Percentiles rank a stretch among this genome's conserved stretches.
Conservation (phyloP, 2,888 invertebrate species). For the Catocala sponsa region DNA sequence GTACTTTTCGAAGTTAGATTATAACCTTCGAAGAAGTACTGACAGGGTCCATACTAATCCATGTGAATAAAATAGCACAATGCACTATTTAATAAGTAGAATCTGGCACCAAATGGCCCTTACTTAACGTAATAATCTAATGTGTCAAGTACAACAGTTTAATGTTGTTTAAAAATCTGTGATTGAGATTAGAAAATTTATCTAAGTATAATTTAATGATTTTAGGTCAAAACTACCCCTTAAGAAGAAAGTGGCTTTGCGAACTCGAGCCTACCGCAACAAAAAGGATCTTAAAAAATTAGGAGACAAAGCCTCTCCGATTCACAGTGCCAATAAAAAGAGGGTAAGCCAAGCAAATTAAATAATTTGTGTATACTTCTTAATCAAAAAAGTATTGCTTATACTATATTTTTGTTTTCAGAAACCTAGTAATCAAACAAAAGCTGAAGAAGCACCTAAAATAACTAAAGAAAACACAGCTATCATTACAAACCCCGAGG, state of each 20-base stretch:
- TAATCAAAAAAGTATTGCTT: neutral
- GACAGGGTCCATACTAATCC: no score
- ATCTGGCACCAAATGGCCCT: no score
- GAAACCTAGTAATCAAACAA: constrained; percentile 75
- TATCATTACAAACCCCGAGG: constrained; percentile 82
- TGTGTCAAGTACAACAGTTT: no score
- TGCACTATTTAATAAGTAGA: no score
- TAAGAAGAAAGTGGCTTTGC: constrained; percentile 93
- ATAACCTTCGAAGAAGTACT: no score
- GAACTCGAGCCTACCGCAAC: constrained; percentile 87
- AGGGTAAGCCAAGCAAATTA: constrained; percentile 67
- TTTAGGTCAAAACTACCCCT: constrained; percentile 94
- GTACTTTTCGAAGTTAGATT: no score
- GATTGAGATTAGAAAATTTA: no score
- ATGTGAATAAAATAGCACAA: no score
- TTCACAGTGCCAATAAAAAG: constrained; percentile 80
- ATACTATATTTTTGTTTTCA: constrained; percentile 49
- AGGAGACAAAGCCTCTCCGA: constrained; percentile 80
- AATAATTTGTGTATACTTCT: no score
- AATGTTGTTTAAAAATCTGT: no score
- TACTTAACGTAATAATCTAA: no score
- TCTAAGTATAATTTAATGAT: constrained; percentile 23
- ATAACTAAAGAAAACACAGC: constrained; percentile 78
- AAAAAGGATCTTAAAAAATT: constrained; percentile 82
- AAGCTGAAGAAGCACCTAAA: constrained; percentile 74